phyloP scores from a whole-genome alignment of 2,113 vertebrate species.

The Microcebus tavaratra region DNA sequence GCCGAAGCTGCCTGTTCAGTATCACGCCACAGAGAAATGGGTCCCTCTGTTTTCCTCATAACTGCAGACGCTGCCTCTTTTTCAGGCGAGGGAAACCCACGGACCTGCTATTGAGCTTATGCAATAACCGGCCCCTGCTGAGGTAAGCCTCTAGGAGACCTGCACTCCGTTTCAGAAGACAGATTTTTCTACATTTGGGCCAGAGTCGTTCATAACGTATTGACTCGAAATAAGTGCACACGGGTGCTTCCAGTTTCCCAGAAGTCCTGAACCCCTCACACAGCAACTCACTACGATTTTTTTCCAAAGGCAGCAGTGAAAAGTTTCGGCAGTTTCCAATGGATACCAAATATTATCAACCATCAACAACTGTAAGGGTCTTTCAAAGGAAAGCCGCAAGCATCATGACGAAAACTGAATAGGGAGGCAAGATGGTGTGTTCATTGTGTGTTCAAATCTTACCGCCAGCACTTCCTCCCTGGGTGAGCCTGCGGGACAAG shows the following conservation, averaged over 20 bases:
- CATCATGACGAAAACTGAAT: background rate
- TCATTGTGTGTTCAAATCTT: background rate
- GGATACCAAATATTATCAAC: background rate
- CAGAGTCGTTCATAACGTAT: slow-evolving; percentile 63
- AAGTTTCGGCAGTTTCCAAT: slow-evolving; percentile 35
- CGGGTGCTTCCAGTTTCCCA: slow-evolving; percentile 71
- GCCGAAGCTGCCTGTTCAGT: slow-evolving; percentile 76
- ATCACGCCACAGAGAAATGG: slow-evolving; percentile 76
- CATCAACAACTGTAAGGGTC: background rate
- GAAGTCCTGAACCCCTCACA: slow-evolving; percentile 70
- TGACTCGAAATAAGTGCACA: slow-evolving; percentile 73
- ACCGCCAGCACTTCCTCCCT: background rate
- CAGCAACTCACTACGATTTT: background rate
- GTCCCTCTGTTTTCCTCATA: slow-evolving; percentile 84
- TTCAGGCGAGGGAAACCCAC: slow-evolving; percentile 74
- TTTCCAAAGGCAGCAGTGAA: slow-evolving; percentile 19
- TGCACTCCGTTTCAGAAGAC: slow-evolving; percentile 75
- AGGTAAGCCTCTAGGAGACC: slow-evolving; percentile 33
- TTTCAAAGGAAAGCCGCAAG: slow-evolving; percentile 15
- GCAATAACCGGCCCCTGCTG: slow-evolving; percentile 66
- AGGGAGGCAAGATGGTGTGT: background rate
- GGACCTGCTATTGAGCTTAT: slow-evolving; percentile 81
- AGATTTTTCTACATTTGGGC: slow-evolving; percentile 61
- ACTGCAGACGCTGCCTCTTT: slow-evolving; percentile 77
- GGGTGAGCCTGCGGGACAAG: background rate